Evolutionary conservation across 2,113 vertebrate species (phyloP), one percentile per base, ranked within the genome.

Genomic region (Sinocyclocheilus maitianheensis): DNA sequence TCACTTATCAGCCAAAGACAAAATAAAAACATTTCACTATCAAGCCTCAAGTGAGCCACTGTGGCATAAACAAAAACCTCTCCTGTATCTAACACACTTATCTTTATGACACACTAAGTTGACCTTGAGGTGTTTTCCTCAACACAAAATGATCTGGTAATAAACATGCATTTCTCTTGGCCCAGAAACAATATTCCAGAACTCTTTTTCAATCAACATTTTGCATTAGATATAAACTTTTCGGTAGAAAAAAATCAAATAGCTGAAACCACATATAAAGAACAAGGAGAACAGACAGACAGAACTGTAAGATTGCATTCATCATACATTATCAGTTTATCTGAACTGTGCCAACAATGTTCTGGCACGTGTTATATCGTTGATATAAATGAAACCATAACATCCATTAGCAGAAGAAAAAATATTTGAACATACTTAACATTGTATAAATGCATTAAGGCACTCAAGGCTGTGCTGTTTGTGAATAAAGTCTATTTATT

Each of bases 11-110:
- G 11, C 2, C 4, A 46, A 43, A 80, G 77, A 63, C 58, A 9
- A 80, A 80, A 80, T 43, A 80, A 80, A 80, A 63, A 22, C 55
- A 26, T 77, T 34, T 14, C 30, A 55, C 51, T 34, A 34, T 77
- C 16, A 53, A 53, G 46, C 75, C n/a, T 5, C 6, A 14, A 48
- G 43, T 40, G 5, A 62, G 3, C 22, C 22, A 72, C 20, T 4
- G 9, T 72, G 37, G 9, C 34, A 43, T 2, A 63, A 48, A 48
- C 12, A 48, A 48, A 3, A 48, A 12, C 3, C 10, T 12, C 4
- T 43, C 37, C 37, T 12, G 20, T 40, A 34, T 58, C 10, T 18
- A 55, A 37, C 53, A 22, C 53, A 7, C 53, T 78, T n/a, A 79
- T 79, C 77, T 24, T 6, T 77, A 10, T 77, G 69, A 43, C 34